Evolutionary conservation across 2,797 vertebrate species (phyloP).

Genomic region (Astyanax mexicanus): DNA sequence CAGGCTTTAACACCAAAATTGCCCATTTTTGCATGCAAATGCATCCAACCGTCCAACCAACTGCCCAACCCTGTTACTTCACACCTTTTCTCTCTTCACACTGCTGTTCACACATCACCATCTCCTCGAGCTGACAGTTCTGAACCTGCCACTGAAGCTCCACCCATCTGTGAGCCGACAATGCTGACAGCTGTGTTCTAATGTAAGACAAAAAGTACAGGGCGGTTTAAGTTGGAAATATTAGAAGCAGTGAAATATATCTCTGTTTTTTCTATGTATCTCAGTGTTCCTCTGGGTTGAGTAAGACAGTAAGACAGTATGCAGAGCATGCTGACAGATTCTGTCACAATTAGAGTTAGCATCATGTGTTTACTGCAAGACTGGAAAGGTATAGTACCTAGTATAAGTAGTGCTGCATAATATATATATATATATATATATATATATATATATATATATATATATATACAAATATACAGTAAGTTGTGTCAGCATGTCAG

Average conservation of each 20-base stretch:
- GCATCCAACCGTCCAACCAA: neutral
- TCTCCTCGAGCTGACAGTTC: neutral
- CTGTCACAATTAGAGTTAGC: neutral
- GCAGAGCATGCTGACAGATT: neutral
- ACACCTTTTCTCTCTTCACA: neutral
- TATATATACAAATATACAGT: too few relatives aligned
- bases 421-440: too few relatives aligned
- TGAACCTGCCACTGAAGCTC: neutral
- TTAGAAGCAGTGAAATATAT: neutral
- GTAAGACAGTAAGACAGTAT: too few relatives aligned
- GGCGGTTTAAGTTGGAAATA: neutral
- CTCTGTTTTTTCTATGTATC: neutral
- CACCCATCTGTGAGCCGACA: neutral
- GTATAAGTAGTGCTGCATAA: too few relatives aligned
- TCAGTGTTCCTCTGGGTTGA: neutral
- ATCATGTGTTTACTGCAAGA: neutral
- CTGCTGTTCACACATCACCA: neutral
- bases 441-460: too few relatives aligned
- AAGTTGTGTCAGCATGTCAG: too few relatives aligned
- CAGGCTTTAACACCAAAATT: neutral
- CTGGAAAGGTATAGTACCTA: too few relatives aligned
- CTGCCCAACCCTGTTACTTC: neutral
- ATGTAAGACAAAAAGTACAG: neutral
- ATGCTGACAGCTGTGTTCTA: neutral
- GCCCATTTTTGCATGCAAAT: neutral